These are phyloP conservation scores for Helostoma temminkii DNA, from an alignment of 2,797 vertebrate species.

Conservation along the genomic window DNA sequence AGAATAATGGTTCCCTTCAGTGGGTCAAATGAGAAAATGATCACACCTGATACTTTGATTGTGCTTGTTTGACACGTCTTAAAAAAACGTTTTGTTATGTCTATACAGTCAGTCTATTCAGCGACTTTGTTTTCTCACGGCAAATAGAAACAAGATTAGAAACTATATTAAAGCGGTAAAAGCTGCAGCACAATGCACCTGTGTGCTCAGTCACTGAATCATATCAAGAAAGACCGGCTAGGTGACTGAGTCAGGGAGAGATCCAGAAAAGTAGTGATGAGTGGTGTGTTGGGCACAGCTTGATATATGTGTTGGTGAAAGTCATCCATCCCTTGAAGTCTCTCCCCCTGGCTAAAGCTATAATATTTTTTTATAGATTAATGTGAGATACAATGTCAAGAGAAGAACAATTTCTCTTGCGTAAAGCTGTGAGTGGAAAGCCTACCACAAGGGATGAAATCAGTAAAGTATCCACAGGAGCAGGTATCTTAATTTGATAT, in stretches of 20 bases:
- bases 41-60: not conserved
- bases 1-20: not conserved
- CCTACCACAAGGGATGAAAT: constrained; percentile 46
- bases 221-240: constrained; percentile 67
- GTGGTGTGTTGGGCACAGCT: constrained; percentile 43
- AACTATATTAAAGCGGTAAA: constrained; percentile 32
- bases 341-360: constrained; percentile 62
- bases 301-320: constrained; percentile 65
- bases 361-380: constrained; percentile 71
- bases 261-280: constrained; percentile 58
- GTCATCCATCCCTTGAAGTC: constrained; percentile 65
- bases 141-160: constrained; percentile 47
- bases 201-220: constrained; percentile 62
- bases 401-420: constrained; percentile 60
- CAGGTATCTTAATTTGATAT: constrained; percentile 67
- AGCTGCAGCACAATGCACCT: constrained; percentile 54
- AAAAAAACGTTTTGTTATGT: constrained; percentile 19
- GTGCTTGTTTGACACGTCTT: constrained; percentile 8
- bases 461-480: constrained; percentile 31
- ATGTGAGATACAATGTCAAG: constrained; percentile 62
- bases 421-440: constrained; percentile 46
- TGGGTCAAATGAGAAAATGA: constrained; percentile 18
- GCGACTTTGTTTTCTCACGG: constrained; percentile 39
- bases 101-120: constrained; percentile 21
- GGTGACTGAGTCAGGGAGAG: constrained; percentile 55